A percentile compares a stretch with the other conserved stretches of the same genome.
Evolutionary conservation across 2,797 vertebrate species (phyloP).

Genomic region (Cyclura pinguis): DNA sequence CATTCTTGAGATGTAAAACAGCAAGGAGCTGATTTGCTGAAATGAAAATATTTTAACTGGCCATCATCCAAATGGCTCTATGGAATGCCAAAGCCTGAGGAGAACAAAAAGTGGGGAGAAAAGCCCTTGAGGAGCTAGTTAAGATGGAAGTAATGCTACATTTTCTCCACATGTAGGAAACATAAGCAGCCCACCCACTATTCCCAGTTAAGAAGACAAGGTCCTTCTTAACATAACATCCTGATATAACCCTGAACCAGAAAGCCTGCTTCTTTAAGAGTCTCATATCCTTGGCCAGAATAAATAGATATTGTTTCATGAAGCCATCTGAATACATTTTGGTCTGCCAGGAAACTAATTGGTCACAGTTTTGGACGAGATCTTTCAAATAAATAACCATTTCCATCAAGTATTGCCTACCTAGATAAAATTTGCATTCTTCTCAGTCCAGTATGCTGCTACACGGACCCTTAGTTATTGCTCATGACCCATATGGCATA

Average conservation of each 20-base stretch:
- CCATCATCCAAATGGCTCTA: conserved; percentile 65
- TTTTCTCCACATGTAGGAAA: conserved; percentile 50
- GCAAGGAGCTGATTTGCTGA: conserved; percentile 66
- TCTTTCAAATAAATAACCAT: neutral
- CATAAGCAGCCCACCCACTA: conserved; percentile 46
- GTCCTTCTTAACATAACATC: conserved; percentile 44
- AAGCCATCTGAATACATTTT: neutral
- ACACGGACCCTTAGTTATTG: neutral
- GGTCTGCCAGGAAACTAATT: neutral
- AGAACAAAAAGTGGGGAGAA: conserved; percentile 35
- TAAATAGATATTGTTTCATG: neutral
- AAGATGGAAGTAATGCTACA: conserved; percentile 50
- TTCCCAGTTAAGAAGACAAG: neutral
- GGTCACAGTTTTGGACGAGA: neutral
- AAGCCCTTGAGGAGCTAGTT: conserved; percentile 46
- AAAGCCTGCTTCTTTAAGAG: neutral
- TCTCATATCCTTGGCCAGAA: neutral
- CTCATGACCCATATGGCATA: neutral
- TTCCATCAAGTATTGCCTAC: neutral
- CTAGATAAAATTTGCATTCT: neutral
- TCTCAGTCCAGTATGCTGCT: neutral
- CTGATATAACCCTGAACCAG: neutral
- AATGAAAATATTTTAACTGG: conserved; percentile 73
- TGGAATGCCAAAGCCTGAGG: conserved; percentile 52
- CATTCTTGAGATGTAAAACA: conserved; percentile 64